Base-by-base conservation (phyloP, 2,113 vertebrate species). In the Ciconia maguari region DNA sequence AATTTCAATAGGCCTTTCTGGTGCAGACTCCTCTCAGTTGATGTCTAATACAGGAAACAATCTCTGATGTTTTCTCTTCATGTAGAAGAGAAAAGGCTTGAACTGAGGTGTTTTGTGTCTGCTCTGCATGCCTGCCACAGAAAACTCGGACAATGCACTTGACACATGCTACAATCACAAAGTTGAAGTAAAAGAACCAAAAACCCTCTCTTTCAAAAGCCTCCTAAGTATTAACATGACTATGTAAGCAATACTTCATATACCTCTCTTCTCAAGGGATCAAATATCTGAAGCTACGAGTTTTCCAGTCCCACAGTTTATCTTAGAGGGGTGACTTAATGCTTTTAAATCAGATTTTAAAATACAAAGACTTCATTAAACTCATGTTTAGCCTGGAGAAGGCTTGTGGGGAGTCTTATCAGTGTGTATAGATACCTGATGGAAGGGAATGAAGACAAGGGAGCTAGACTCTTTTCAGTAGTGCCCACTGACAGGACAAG, bases 1-100 rank as follows among this genome's bases (percentile, higher is more conserved):
- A 58, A 54, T 85, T 77, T 84, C 36, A 77, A 44, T 72, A 46
- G 48, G 54, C 49, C 91, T 96, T 92, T 91, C 76, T 94, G 57
- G 16, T 65, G 25, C 69, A 89, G 79, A 25, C 51, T 51, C 27
- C 41, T 78, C 55, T 58, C 4, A 52, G 57, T 29, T 74, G 8
- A 48, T 75, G 44, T 57, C 41, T 54, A 74, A 72, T 24, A 51
- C 36, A 48, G 52, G 68, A 74, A 81, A 64, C 32, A 80, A 68
- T 27, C 24, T 78, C 71, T 87, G 57, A 22, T 89, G 10, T 69
- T 92, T 93, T 72, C 32, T 72, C n/a, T 54, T 51, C 5, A 2
- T 64, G 72, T 51, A 74, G 74, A 79, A 79, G 61, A 68, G 68
- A 68, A 77, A 85, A 90, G 60, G 52, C 52, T 92, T 83, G 75